A percentile compares a stretch with the other conserved stretches of the same genome.
phyloP scores from a whole-genome alignment of 2,113 vertebrate genomes.

The Alexandromys fortis region DNA sequence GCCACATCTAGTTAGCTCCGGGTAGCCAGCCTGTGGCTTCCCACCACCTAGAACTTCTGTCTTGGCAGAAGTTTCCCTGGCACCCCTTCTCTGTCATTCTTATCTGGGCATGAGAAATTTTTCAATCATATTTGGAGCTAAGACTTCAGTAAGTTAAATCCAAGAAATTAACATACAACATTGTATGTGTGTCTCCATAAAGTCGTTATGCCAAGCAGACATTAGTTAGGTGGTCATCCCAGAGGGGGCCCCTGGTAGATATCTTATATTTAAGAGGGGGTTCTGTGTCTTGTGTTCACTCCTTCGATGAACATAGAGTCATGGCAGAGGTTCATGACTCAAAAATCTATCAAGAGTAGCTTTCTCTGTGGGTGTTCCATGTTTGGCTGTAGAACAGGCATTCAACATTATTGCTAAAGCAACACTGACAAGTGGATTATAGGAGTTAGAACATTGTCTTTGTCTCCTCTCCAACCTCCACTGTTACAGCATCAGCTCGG shows the following conservation, averaged over 20 bases:
- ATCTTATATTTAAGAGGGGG: not conserved
- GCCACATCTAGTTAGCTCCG: not conserved
- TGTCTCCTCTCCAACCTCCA: not conserved
- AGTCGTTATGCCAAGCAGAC: slow-evolving; percentile 23
- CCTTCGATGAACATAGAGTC: not conserved
- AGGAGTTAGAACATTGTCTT: not conserved
- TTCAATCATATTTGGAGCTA: not conserved
- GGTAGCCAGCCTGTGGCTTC: slow-evolving; percentile 30
- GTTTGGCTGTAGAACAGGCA: not conserved
- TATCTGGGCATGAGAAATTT: slow-evolving; percentile 56
- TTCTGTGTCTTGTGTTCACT: not conserved
- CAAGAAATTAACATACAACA: slow-evolving; percentile 54
- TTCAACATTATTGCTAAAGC: not conserved
- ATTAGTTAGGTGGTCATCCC: not conserved
- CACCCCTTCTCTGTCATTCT: slow-evolving; percentile 61
- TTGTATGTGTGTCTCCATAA: slow-evolving; percentile 43
- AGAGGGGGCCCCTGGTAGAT: not conserved
- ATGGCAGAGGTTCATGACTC: not conserved
- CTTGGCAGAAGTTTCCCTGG: not conserved
- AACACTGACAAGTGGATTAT: not conserved
- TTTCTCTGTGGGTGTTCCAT: not conserved
- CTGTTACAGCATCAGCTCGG: not conserved
- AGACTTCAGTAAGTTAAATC: slow-evolving; percentile 63
- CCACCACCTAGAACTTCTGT: not conserved
- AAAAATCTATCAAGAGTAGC: not conserved